These are phyloP conservation scores for Musca domestica DNA, from an alignment of 1,140 invertebrate genomes.

Conservation along the genomic window DNA sequence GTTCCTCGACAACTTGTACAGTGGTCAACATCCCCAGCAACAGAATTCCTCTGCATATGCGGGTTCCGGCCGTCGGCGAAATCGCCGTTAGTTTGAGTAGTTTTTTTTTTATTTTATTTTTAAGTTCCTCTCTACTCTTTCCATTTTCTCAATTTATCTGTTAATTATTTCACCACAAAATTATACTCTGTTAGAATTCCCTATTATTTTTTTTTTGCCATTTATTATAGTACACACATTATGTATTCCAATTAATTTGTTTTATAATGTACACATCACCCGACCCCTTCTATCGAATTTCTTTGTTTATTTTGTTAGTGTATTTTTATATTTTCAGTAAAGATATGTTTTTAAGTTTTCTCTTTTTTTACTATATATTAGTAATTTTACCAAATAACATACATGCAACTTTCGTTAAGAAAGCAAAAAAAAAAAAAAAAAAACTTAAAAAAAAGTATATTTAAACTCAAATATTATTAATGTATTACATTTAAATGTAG, in stretches of 20 bases:
- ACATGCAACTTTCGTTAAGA: conserved; percentile 23
- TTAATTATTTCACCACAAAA: background rate
- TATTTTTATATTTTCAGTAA: background rate
- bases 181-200: background rate
- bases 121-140: background rate
- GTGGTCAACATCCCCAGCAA: conserved; percentile 48
- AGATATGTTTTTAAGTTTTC: background rate
- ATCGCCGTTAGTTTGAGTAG: conserved; percentile 37
- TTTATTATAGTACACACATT: background rate
- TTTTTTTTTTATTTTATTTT: background rate
- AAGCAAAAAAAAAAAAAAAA: conserved; percentile 26
- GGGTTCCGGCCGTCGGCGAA: conserved; percentile 39
- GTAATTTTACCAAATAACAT: conserved; percentile 24
- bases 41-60: conserved; percentile 34
- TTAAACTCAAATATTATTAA: conserved; percentile 15
- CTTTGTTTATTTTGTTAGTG: conserved; percentile 1
- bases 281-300: too few relatives aligned
- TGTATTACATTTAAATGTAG: conserved; percentile 14
- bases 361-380: background rate
- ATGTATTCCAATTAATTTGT: background rate
- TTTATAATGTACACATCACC: too few relatives aligned
- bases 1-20: conserved; percentile 52
- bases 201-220: background rate
- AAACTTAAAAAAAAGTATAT: background rate
- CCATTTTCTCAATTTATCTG: background rate